These are phyloP conservation scores for Chrysochloris asiatica DNA, from an alignment of 2,113 vertebrate genomes.

Conservation along the genomic window DNA sequence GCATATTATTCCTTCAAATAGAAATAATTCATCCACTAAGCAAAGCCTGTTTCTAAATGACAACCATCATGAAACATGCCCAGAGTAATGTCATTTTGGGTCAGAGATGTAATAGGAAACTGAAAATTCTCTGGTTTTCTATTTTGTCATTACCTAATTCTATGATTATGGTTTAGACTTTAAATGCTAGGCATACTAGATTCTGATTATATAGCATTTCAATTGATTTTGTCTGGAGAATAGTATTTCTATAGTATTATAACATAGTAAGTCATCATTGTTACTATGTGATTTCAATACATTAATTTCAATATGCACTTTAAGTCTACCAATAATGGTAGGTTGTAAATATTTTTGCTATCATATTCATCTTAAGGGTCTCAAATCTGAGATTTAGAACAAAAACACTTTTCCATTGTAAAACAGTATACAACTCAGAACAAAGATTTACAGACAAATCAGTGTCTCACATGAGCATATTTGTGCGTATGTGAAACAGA, in stretches of 20 bases:
- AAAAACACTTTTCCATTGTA: background rate
- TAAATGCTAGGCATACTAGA: background rate
- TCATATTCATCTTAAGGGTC: background rate
- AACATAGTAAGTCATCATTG: no score
- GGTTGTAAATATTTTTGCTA: background rate
- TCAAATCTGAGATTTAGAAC: background rate
- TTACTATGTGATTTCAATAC: background rate
- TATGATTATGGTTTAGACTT: accelerated
- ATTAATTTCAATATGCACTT: background rate
- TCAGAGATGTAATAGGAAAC: background rate
- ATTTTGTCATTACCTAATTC: background rate
- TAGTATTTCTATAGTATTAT: background rate
- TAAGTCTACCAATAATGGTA: background rate
- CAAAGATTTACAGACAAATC: background rate
- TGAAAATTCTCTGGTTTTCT: constrained; percentile 9
- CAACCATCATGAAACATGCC: constrained; percentile 32
- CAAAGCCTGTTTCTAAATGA: constrained; percentile 42
- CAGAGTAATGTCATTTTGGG: constrained; percentile 14
- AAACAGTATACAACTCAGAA: background rate
- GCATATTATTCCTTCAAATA: constrained; percentile 56
- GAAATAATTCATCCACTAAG: constrained; percentile 54
- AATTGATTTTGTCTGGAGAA: background rate
- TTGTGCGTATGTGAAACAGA: background rate
- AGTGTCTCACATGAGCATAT: background rate
- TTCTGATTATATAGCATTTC: background rate